Conservation (phyloP, 2,113 vertebrate genomes). For the Peromyscus californicus region DNA sequence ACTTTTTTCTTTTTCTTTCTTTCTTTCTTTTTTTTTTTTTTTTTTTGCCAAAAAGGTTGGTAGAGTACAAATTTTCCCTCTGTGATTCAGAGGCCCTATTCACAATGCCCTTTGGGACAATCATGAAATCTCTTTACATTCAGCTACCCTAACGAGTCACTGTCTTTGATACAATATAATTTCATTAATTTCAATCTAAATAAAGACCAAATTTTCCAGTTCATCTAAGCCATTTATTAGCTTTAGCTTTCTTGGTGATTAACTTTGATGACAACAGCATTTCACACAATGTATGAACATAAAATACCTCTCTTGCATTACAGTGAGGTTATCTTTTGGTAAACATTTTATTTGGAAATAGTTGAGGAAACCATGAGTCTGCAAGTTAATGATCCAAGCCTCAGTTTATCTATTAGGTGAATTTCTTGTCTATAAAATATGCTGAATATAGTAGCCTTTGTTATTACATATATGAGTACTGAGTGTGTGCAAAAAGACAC, state of each 20-base stretch:
- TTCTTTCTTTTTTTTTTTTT: not conserved
- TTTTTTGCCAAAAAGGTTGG: conserved; percentile 32
- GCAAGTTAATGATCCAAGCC: conserved; percentile 62
- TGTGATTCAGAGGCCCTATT: conserved; percentile 56
- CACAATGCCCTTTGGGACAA: conserved; percentile 62
- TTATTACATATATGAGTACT: not conserved
- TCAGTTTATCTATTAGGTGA: conserved; percentile 68
- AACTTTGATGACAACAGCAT: conserved; percentile 73
- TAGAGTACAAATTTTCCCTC: conserved; percentile 36
- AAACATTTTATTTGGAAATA: conserved; percentile 42
- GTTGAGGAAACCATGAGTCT: not conserved
- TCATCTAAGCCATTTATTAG: conserved; percentile 77
- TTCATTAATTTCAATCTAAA: conserved; percentile 79
- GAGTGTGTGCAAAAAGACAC: not conserved
- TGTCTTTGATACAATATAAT: conserved; percentile 67
- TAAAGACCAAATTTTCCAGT: conserved; percentile 78
- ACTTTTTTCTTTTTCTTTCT: not conserved
- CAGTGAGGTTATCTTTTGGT: conserved; percentile 24
- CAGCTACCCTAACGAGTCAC: conserved; percentile 48
- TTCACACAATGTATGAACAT: conserved; percentile 49
- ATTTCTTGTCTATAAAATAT: conserved; percentile 48
- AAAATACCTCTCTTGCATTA: conserved; percentile 40
- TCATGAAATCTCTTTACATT: conserved; percentile 64
- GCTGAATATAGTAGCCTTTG: not conserved
- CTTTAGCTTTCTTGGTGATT: conserved; percentile 70